Conservation (phyloP, 2,113 vertebrate species). For the Maccullochella peelii region DNA sequence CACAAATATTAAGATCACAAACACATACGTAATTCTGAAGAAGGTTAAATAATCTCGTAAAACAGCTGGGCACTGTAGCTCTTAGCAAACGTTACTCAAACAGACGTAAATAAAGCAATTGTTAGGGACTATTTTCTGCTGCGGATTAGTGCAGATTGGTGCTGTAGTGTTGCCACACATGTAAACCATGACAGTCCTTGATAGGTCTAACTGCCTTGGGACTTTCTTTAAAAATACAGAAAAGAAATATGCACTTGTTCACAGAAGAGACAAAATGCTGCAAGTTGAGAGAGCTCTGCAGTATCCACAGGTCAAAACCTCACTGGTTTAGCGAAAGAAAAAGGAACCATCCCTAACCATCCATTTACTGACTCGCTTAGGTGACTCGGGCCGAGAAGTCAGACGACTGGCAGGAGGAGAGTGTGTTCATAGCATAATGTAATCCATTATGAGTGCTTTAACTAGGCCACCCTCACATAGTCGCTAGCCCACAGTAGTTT, state of each 20-base stretch:
- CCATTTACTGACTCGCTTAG: constrained; percentile 17
- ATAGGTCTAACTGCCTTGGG: too few species aligned
- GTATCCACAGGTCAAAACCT: neutral
- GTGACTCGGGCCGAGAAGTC: constrained; percentile 28
- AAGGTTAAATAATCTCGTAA: neutral
- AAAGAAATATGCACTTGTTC: too few species aligned
- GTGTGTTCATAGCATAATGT: constrained; percentile 38
- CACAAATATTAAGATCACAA: neutral
- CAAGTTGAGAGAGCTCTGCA: neutral
- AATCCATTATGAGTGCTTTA: constrained; percentile 54
- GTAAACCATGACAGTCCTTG: too few species aligned
- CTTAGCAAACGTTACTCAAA: too few species aligned
- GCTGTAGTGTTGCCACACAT: neutral
- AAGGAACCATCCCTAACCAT: neutral
- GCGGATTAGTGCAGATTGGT: neutral
- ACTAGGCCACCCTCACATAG: constrained; percentile 41
- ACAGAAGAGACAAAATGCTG: neutral
- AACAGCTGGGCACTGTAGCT: neutral
- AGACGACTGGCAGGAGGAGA: constrained; percentile 19
- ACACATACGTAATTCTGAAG: too few species aligned
- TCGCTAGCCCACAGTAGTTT: neutral
- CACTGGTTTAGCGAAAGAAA: neutral
- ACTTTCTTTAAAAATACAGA: too few species aligned
- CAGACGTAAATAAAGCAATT: too few species aligned
- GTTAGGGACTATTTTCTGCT: neutral